Percentiles rank a stretch among this genome's conserved stretches.
These are phyloP conservation scores for Paraplagusia blochii DNA, from an alignment of 2,113 vertebrate genomes.

Conservation along the genomic window DNA sequence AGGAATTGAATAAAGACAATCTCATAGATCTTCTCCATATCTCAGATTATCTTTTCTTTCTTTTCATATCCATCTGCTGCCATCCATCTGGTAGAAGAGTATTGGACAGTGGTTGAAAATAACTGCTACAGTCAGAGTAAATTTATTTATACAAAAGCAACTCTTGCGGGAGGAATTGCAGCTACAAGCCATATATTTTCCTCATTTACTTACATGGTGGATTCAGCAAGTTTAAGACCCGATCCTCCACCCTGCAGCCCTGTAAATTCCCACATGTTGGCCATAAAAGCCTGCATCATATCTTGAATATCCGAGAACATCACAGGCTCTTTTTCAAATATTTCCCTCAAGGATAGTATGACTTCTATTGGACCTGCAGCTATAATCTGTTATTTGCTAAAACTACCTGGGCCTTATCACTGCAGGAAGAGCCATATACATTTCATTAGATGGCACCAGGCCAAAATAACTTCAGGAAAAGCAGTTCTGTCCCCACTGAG, in stretches of 20 bases:
- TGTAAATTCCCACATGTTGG: conserved; percentile 44
- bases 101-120: too few relatives aligned
- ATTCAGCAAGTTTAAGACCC: conserved; percentile 22
- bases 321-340: conserved; percentile 21
- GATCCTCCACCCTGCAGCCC: neutral
- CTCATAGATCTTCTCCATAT: neutral
- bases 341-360: conserved; percentile 29
- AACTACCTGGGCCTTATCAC: conserved; percentile 55
- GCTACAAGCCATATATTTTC: conserved; percentile 24
- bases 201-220: neutral
- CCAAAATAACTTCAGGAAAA: conserved; percentile 57
- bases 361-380: conserved; percentile 32
- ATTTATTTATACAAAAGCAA: too few relatives aligned
- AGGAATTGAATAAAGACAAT: too few relatives aligned
- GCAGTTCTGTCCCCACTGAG: conserved; percentile 29
- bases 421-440: conserved; percentile 58
- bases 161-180: too few relatives aligned
- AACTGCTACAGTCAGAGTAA: too few relatives aligned
- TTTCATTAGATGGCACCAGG: conserved; percentile 53
- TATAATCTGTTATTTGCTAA: conserved; percentile 55
- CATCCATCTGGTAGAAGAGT: too few relatives aligned
- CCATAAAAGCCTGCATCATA: conserved; percentile 35
- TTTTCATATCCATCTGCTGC: too few relatives aligned
- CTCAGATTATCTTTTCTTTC: neutral
- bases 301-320: conserved; percentile 16